Percentiles rank a stretch among this genome's conserved stretches.
These are phyloP conservation scores for Labeo calbasu DNA, from an alignment of 2,797 vertebrate genomes.

Conservation along the genomic window DNA sequence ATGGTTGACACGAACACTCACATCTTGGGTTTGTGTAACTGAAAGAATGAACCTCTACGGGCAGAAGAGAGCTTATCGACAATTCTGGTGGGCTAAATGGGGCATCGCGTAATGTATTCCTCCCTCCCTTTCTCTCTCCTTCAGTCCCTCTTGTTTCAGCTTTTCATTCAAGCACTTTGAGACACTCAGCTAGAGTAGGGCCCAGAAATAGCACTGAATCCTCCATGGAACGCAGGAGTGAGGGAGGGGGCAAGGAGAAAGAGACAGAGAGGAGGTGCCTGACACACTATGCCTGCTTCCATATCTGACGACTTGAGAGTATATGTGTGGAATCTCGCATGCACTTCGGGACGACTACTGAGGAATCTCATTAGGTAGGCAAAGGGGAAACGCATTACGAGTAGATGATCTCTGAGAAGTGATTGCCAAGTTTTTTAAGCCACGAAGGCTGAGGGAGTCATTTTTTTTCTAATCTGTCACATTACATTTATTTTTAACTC, in stretches of 20 bases:
- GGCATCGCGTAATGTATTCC: slow-evolving; percentile 59
- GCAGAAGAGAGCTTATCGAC: slow-evolving; percentile 65
- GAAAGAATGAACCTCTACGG: slow-evolving; percentile 60
- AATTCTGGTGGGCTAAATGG: slow-evolving; percentile 71
- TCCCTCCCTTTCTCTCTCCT: slow-evolving; percentile 41
- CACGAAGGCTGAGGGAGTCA: not conserved
- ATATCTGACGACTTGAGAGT: slow-evolving; percentile 34
- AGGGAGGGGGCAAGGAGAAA: slow-evolving; percentile 14
- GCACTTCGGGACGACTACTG: not conserved
- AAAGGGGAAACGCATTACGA: not conserved
- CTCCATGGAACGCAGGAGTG: slow-evolving; percentile 42
- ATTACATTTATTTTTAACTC: not conserved
- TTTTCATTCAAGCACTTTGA: slow-evolving; percentile 69
- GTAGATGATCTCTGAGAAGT: not conserved
- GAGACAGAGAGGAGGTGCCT: slow-evolving; percentile 23
- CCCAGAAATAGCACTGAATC: slow-evolving; percentile 63
- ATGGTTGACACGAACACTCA: slow-evolving; percentile 28
- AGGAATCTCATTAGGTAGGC: slow-evolving; percentile 37
- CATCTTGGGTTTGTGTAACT: slow-evolving; percentile 41
- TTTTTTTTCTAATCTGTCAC: not conserved
- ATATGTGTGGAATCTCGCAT: slow-evolving; percentile 36
- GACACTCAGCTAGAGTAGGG: slow-evolving; percentile 64
- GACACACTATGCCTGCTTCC: slow-evolving; percentile 24
- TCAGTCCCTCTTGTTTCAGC: slow-evolving; percentile 68
- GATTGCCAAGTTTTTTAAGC: slow-evolving; percentile 9